Conservation (phyloP, 2,113 vertebrate species). For the Amblyornis subalaris region DNA sequence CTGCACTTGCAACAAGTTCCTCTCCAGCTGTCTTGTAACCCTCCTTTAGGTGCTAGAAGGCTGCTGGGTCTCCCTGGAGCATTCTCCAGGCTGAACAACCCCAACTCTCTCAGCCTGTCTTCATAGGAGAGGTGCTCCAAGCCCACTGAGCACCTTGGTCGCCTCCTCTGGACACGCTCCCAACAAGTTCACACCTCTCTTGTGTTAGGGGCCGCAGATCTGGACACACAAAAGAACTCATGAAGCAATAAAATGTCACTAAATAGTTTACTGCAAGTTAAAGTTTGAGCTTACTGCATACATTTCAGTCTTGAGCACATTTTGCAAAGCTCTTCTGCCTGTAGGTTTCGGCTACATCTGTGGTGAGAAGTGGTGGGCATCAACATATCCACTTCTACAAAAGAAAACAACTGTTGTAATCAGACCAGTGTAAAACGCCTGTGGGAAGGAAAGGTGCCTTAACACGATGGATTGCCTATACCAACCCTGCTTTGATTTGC, state of each 20-base stretch:
- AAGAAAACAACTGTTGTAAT: not conserved
- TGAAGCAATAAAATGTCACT: not conserved
- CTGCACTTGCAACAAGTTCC: not conserved
- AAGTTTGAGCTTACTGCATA: not conserved
- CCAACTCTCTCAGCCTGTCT: not conserved
- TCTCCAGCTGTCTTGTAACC: not conserved
- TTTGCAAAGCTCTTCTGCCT: not conserved
- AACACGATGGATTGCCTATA: not conserved
- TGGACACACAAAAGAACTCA: not conserved
- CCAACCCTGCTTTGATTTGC: conserved; percentile 4
- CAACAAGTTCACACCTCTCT: not conserved
- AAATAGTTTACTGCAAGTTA: not conserved
- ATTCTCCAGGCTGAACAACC: not conserved
- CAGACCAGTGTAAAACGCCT: not conserved
- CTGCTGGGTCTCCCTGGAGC: not conserved
- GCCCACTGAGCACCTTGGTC: not conserved
- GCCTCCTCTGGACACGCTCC: not conserved
- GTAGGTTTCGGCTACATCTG: not conserved
- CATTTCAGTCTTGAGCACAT: not conserved
- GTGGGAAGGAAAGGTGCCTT: not conserved
- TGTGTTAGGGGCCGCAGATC: not conserved
- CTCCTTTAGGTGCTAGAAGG: not conserved
- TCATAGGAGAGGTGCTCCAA: not conserved
- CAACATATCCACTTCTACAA: rapidly evolving
- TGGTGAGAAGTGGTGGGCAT: rapidly evolving